Evolutionary conservation across 2,888 invertebrate genomes (phyloP).

Genomic region (Anthoptus insignis): DNA sequence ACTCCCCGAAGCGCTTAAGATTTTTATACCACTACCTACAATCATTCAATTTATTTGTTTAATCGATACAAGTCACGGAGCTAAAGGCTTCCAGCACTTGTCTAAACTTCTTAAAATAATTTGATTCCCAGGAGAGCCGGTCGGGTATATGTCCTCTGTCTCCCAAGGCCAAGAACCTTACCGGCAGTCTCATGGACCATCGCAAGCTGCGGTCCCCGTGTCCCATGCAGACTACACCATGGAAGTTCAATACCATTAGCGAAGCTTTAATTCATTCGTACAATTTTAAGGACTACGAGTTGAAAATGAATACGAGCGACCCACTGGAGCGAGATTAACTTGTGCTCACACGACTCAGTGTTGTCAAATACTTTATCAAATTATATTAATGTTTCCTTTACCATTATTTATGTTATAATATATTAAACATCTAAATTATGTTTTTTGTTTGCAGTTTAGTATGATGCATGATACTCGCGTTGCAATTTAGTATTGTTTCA

Average conservation of each 20-base stretch:
- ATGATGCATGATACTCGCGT: background rate
- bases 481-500: background rate
- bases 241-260: slow-evolving; percentile 81
- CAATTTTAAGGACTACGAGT: slow-evolving; percentile 71
- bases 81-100: no score
- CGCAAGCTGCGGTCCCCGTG: slow-evolving; percentile 62
- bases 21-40: no score
- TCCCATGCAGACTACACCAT: slow-evolving; percentile 57
- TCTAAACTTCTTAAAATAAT: no score
- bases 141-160: slow-evolving; percentile 67
- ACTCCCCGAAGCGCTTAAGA: no score
- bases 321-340: background rate
- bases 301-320: slow-evolving; percentile 48
- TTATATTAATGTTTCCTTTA: background rate
- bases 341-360: background rate
- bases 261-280: slow-evolving; percentile 72
- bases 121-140: slow-evolving; percentile 57
- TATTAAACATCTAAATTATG: background rate
- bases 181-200: slow-evolving; percentile 68
- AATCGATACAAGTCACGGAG: no score
- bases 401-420: slow-evolving; percentile 1
- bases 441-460: background rate
- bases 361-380: background rate
- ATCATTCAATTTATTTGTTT: no score
- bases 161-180: slow-evolving; percentile 67